Evolutionary conservation across 2,113 vertebrate genomes (phyloP), one percentile per base, ranked within the genome.

Genomic region (Chaetura pelagica): DNA sequence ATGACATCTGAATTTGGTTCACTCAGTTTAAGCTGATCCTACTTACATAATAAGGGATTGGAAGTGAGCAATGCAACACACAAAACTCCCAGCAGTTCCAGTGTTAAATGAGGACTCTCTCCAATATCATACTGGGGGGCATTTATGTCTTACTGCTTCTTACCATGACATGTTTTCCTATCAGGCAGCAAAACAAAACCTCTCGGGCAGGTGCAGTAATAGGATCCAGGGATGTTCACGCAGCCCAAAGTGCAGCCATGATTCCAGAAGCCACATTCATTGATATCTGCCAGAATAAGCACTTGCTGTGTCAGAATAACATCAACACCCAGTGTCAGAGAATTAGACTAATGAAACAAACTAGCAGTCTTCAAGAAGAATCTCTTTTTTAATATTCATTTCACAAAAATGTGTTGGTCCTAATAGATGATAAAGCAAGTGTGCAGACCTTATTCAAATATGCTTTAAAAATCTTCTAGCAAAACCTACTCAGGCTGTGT

Each of bases 221-320:
- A 99, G 42, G 99, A 99, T 8, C 99, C 99, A 7, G 99, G 99
- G 55, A 97, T 95, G 86, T 99, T 99, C 95, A 99, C 98, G 96
- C 99, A 99, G 16, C 99, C 99, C 32, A 99, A 98, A 88, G 99
- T 99, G 95, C 99, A 99, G 89, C 99, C 99, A 0, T 99, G 99
- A 72, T 98, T 99, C 99, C 98, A 98, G 40, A 98, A 97, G 71
- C 98, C 98, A 85, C 99, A 99, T 95, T 99, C 99, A 42, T 99
- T 99, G 83, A 99, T 94, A 98, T 99, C 99, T 99, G 75, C 34
- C 38, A 88, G 91, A 49, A 95, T 42, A 94, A 79, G 46, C 40
- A 78, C 15, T 54, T 58, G 4, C 13, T 77, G 29, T 3, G 5
- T 79, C 35, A 76, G 44, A 76, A 34, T 38, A 87, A 34, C 0